phyloP scores from a whole-genome alignment of 2,888 invertebrate genomes.

The Sycophila texana region DNA sequence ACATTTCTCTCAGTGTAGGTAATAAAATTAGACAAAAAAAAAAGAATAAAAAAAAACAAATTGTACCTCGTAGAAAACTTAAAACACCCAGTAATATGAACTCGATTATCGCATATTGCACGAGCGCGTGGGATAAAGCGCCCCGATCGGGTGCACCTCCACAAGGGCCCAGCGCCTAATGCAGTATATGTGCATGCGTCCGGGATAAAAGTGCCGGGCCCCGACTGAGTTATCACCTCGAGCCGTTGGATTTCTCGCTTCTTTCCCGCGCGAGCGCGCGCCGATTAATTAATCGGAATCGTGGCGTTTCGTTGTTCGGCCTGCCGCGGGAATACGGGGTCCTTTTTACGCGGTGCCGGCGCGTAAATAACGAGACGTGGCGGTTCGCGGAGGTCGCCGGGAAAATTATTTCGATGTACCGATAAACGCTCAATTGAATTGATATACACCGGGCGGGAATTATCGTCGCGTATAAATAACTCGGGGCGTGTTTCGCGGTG shows the following conservation, averaged over 20 bases:
- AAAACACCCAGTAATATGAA: too few relatives aligned
- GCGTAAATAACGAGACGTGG: slow-evolving; percentile 13
- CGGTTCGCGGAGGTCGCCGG: background rate
- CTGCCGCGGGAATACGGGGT: slow-evolving; percentile 10
- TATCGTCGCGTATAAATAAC: background rate
- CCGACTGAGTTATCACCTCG: background rate
- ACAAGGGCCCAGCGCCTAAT: background rate
- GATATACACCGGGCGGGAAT: background rate
- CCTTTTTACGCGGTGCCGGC: background rate
- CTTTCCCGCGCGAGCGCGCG: background rate
- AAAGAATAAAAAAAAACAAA: too few relatives aligned
- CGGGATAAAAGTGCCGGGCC: background rate
- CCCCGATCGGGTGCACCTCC: too few relatives aligned
- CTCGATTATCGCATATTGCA: too few relatives aligned
- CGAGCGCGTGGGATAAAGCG: background rate
- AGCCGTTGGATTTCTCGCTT: background rate
- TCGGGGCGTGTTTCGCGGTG: background rate
- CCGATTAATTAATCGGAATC: slow-evolving; percentile 23
- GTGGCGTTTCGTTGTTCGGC: too few relatives aligned
- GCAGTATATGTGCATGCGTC: background rate
- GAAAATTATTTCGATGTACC: background rate
- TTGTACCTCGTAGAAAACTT: too few relatives aligned
- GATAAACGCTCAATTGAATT: slow-evolving; percentile 2
- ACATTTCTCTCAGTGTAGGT: too few relatives aligned
- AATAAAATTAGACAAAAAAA: too few relatives aligned